Evolutionary conservation across 2,797 vertebrate species (phyloP).

Genomic region (Iguana delicatissima): DNA sequence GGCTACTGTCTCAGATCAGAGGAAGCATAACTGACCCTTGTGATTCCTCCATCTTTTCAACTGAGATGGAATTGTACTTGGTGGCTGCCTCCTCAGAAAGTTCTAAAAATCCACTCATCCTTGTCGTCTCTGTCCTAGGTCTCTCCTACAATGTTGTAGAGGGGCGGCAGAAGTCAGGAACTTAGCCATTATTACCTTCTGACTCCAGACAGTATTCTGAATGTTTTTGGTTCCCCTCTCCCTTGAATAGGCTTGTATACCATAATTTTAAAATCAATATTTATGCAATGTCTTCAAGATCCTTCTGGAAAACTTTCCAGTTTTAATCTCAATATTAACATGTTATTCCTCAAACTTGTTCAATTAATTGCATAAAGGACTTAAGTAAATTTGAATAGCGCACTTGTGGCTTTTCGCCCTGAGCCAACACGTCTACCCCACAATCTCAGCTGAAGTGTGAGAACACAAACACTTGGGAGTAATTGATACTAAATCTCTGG

Average conservation of each 20-base stretch:
- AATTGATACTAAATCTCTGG: conserved; percentile 15
- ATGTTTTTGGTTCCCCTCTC: not conserved
- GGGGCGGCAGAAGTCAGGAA: too few relatives aligned
- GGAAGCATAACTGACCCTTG: not conserved
- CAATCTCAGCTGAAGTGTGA: not conserved
- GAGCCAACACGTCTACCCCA: not conserved
- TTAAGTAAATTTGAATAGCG: not conserved
- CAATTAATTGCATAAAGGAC: not conserved
- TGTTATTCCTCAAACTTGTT: not conserved
- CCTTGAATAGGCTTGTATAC: not conserved
- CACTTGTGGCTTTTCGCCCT: not conserved
- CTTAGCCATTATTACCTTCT: not conserved
- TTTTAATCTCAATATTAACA: not conserved
- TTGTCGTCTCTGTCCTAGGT: not conserved
- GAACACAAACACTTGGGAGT: not conserved
- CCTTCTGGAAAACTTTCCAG: not conserved
- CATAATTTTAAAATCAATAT: not conserved
- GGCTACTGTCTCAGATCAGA: too few relatives aligned
- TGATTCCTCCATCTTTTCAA: not conserved
- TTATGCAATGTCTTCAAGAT: not conserved
- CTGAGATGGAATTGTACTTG: not conserved
- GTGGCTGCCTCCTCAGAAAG: not conserved
- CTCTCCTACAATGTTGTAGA: not conserved
- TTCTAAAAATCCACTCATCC: not conserved
- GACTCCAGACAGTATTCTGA: too few relatives aligned